Evolutionary conservation across 23 tunicate genomes (phyloP).

Genomic region (Styela plicata): DNA sequence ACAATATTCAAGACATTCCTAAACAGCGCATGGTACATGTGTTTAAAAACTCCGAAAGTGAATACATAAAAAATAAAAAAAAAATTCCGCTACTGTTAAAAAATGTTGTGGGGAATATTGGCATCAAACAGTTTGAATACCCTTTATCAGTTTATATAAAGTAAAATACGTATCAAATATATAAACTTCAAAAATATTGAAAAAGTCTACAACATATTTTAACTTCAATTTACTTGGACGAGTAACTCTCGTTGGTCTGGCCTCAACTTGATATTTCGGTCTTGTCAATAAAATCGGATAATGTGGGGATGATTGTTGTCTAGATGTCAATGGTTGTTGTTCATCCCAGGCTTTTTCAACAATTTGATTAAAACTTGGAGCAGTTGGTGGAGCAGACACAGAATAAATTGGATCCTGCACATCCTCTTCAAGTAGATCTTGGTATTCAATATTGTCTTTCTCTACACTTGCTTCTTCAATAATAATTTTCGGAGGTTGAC

Average conservation of each 20-base stretch:
- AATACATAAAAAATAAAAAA: too few species aligned
- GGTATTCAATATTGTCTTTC: background rate
- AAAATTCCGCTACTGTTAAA: too few species aligned
- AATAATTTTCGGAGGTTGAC: background rate
- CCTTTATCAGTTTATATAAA: too few species aligned
- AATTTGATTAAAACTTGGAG: background rate
- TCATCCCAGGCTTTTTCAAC: background rate
- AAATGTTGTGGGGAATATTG: too few species aligned
- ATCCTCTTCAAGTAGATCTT: background rate
- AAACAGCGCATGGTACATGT: too few species aligned
- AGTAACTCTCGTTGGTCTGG: background rate
- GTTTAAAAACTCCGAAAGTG: too few species aligned
- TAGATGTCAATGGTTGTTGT: background rate
- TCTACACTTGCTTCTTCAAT: constrained; percentile 21
- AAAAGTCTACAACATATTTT: too few species aligned
- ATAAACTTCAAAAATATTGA: too few species aligned
- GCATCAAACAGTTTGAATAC: too few species aligned
- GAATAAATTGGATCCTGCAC: background rate
- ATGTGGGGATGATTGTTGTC: background rate
- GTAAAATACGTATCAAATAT: too few species aligned
- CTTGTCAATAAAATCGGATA: background rate
- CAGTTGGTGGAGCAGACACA: background rate
- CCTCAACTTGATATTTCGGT: background rate
- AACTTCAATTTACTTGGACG: too few species aligned
- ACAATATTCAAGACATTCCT: too few species aligned